These are phyloP conservation scores for Hoplodrina blanda DNA, from an alignment of 2,888 invertebrate species.

Conservation along the genomic window DNA sequence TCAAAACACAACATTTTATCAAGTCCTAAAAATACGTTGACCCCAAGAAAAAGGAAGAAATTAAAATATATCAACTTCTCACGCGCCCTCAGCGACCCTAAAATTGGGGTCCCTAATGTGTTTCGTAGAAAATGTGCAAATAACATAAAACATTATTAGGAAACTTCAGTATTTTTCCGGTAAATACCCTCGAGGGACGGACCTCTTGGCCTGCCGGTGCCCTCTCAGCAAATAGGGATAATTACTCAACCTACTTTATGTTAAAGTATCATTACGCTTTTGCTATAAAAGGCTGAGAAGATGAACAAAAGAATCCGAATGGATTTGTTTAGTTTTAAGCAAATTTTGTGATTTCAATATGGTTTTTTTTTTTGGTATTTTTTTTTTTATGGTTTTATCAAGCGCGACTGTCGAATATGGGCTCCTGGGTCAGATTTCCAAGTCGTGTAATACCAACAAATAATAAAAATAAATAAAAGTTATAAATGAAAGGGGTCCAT, in stretches of 20 bases:
- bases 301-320: neutral
- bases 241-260: slow-evolving; percentile 31
- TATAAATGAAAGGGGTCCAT: too few relatives aligned
- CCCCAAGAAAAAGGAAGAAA: slow-evolving; percentile 3
- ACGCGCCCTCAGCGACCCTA: neutral
- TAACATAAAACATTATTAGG: slow-evolving; percentile 55
- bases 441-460: too few relatives aligned
- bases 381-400: too few relatives aligned
- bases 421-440: too few relatives aligned
- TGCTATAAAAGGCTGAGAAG: slow-evolving; percentile 22
- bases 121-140: slow-evolving; percentile 46
- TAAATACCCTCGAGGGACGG: slow-evolving; percentile 43
- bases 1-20: slow-evolving; percentile 12
- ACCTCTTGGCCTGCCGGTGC: slow-evolving; percentile 4
- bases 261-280: slow-evolving; percentile 13
- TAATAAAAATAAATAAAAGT: too few relatives aligned
- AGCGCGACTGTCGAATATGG: too few relatives aligned
- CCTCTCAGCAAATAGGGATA: slow-evolving; percentile 13
- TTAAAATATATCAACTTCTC: slow-evolving; percentile 32
- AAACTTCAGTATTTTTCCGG: slow-evolving; percentile 36
- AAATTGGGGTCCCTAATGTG: slow-evolving; percentile 34
- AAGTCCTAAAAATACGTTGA: slow-evolving; percentile 25
- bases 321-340: neutral
- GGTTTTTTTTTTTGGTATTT: too few relatives aligned
- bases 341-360: neutral